Base-by-base conservation (phyloP, 2,113 vertebrate genomes). In the Chionomys nivalis region DNA sequence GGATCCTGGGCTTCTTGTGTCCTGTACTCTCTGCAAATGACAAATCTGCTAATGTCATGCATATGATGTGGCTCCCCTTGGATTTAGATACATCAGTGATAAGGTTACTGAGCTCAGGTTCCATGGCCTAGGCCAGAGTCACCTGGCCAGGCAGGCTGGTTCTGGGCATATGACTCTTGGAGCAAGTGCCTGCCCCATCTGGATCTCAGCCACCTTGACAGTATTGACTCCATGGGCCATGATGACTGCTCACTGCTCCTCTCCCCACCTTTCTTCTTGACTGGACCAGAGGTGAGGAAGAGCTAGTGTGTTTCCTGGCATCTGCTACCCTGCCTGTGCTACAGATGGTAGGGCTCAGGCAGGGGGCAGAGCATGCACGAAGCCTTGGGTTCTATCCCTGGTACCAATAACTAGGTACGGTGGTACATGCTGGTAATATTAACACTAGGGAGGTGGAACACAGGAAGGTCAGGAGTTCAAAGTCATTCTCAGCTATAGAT, bases 171-270 rank as follows among this genome's bases (percentile, higher is more conserved):
- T 5, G 4, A 66, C 1, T 16, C 66, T n/a, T 12, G 91, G 39
- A 79, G 36, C 44, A 86, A n/a, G 61, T 12, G 24, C 16, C 28
- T 3, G 2, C 3, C 39, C 36, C 23, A 19, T 31, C 7, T 44
- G 44, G 52, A 23, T 16, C 26, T 17, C 3, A 42, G 92, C 33
- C 3, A 13, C 65, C 36, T 10, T 31, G 72, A 58, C 1, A 0
- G 0, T 0, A 1, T 17, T 1, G 26, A 16, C 36, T 55, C 70
- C 11, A 4, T 0, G 2, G 2, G n/a, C 17, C 39, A 14, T 6
- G 14, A 26, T 21, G 42, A 26, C 47, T 63, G 75, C 28, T 39
- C 28, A 26, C 16, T 2, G 49, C 11, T 21, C 2, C 65, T n/a
- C 10, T 47, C 3, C 42, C 16, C 1, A 5, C 39, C 61, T 24